Percentiles rank a stretch among this genome's conserved stretches.
These are phyloP conservation scores for Carabus problematicus DNA, from an alignment of 2,888 invertebrate species.

Conservation along the genomic window DNA sequence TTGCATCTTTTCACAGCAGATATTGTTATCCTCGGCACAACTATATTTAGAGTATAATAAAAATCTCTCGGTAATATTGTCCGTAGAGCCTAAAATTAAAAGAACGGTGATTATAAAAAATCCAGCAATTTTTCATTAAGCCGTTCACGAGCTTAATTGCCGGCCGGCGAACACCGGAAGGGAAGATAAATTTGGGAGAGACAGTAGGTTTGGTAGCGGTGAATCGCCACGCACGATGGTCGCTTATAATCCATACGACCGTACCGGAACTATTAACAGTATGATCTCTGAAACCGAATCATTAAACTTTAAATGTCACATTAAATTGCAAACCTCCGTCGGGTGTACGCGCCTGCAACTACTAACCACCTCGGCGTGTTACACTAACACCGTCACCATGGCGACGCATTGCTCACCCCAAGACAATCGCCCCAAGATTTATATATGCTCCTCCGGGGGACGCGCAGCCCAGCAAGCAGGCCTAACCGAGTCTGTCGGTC, in stretches of 20 bases:
- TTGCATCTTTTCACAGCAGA: slow-evolving; percentile 7
- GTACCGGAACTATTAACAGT: slow-evolving; percentile 32
- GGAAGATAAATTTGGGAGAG: neutral
- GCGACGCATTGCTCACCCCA: slow-evolving; percentile 50
- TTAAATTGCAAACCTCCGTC: slow-evolving; percentile 41
- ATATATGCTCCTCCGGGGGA: slow-evolving; percentile 52
- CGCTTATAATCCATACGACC: slow-evolving; percentile 6
- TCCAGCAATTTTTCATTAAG: slow-evolving; percentile 19
- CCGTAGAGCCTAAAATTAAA: slow-evolving; percentile 10
- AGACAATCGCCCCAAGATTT: slow-evolving; percentile 54
- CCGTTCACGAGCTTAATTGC: slow-evolving; percentile 14
- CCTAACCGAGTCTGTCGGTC: neutral
- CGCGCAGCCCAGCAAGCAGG: slow-evolving; percentile 2
- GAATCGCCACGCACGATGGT: slow-evolving; percentile 10
- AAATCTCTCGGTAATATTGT: slow-evolving; percentile 20
- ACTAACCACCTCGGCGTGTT: slow-evolving; percentile 39
- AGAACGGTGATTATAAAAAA: too few relatives aligned
- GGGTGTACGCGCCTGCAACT: slow-evolving; percentile 18
- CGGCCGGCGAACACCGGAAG: neutral
- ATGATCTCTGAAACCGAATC: slow-evolving; percentile 36
- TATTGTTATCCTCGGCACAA: slow-evolving; percentile 11
- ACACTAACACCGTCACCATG: slow-evolving; percentile 51
- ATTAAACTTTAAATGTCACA: slow-evolving; percentile 44
- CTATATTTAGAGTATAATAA: slow-evolving; percentile 22
- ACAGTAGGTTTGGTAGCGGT: neutral